Evolutionary conservation across 2,113 vertebrate genomes (phyloP), one percentile per base, ranked within the genome.

Genomic region (Eudyptes chrysolophus): DNA sequence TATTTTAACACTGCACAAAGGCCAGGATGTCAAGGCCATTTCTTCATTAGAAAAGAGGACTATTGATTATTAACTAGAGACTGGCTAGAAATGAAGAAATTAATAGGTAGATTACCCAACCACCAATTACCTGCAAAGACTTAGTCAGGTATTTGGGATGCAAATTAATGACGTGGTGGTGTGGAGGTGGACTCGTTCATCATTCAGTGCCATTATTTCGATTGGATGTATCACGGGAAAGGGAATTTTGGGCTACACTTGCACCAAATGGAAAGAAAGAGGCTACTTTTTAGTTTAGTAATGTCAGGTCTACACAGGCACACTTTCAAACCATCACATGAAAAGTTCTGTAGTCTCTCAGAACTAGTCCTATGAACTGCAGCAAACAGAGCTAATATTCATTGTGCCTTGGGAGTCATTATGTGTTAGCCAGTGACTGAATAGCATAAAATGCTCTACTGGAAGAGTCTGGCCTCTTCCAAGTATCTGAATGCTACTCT

Each of bases 51-150:
- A 95, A 94, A 96, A 97, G 94, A 97, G 92, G 94, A 92, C 97
- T 98, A 98, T 98, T 98, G 98, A 98, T 98, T 98, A 98, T 98
- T 97, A 98, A 98, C 94, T 98, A 98, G 86, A 97, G 94, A 95
- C 95, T 89, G 42, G 38, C 36, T 96, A 96, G 97, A 98, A 98
- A 97, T 80, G 75, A 97, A 98, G 94, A 97, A 97, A 98, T 97
- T 95, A 98, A 92, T 58, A 87, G 86, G 81, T 85, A 98, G 84
- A 97, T 98, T 97, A 97, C 86, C 80, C 87, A 97, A 55, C 91
- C 87, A 92, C 91, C 95, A 96, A 97, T 95, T 85, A 89, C 84
- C 79, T 82, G 76, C 76, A 96, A 97, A 97, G 72, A 96, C 88
- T 82, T 95, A 96, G 92, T 98, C 94, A 96, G 96, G 97, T 96